phyloP scores from a whole-genome alignment of 2,113 vertebrate genomes.

The Ochotona curzoniae region DNA sequence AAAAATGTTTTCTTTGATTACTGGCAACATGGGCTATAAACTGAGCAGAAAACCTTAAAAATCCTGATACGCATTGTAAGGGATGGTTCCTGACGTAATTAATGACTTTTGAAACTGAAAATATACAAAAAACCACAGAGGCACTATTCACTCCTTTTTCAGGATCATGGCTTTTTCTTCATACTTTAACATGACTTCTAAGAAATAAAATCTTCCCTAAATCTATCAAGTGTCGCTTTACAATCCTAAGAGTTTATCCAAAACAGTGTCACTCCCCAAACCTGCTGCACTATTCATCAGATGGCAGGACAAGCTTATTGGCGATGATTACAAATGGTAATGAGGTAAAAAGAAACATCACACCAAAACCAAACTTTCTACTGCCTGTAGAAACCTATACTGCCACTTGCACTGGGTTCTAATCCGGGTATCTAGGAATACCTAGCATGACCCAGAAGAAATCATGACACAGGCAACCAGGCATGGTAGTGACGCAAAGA shows the following conservation, averaged over 20 bases:
- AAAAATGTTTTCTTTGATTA: constrained; percentile 27
- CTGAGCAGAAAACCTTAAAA: constrained; percentile 21
- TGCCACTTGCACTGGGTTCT: background rate
- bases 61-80: constrained; percentile 7
- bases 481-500: background rate
- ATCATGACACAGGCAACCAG: background rate
- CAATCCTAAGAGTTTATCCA: background rate
- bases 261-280: background rate
- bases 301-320: background rate
- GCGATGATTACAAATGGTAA: background rate
- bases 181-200: background rate
- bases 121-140: background rate
- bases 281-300: background rate
- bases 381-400: constrained; percentile 1
- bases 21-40: background rate
- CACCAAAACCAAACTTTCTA: constrained; percentile 1
- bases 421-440: constrained; percentile 56
- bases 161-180: background rate
- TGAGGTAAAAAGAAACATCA: background rate
- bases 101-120: constrained; percentile 26
- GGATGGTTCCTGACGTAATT: background rate
- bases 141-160: background rate
- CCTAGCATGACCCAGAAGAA: constrained; percentile 40
- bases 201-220: background rate
- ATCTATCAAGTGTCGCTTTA: constrained; percentile 47